Evolutionary conservation across 2,113 vertebrate genomes (phyloP).

Genomic region (Heliornis fulica): DNA sequence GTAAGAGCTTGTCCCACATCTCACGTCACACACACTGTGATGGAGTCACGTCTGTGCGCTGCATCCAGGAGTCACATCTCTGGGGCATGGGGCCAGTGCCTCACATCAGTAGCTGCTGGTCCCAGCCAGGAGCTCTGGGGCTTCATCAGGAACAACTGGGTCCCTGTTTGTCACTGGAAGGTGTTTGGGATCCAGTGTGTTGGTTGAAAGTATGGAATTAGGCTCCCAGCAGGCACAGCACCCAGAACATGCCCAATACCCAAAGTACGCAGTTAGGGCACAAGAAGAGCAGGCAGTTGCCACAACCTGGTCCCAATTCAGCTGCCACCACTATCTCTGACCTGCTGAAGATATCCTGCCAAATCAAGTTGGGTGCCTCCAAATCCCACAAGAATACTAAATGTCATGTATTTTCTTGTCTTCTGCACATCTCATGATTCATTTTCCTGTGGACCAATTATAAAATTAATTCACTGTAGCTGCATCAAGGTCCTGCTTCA

Average conservation of each 20-base stretch:
- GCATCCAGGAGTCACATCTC: rapidly evolving
- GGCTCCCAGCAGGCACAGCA: background rate
- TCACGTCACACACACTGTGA: background rate
- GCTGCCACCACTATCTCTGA: background rate
- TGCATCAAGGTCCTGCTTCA: background rate
- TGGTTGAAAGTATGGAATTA: background rate
- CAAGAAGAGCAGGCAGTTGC: background rate
- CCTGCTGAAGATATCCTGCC: background rate
- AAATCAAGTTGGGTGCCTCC: background rate
- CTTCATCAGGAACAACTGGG: background rate
- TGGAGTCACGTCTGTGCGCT: background rate
- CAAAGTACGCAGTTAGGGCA: background rate
- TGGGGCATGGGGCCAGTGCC: rapidly evolving
- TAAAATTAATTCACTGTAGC: background rate
- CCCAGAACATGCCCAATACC: background rate
- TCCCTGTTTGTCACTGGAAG: background rate
- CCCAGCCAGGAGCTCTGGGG: background rate
- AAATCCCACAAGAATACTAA: background rate
- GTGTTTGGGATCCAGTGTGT: background rate
- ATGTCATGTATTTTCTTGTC: background rate
- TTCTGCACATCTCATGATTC: background rate
- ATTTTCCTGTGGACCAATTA: background rate
- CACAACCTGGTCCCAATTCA: background rate
- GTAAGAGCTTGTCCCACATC: background rate
- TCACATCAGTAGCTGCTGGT: background rate